These are phyloP conservation scores for Ornithoptera priamus DNA, from an alignment of 2,888 invertebrate species.

Conservation along the genomic window DNA sequence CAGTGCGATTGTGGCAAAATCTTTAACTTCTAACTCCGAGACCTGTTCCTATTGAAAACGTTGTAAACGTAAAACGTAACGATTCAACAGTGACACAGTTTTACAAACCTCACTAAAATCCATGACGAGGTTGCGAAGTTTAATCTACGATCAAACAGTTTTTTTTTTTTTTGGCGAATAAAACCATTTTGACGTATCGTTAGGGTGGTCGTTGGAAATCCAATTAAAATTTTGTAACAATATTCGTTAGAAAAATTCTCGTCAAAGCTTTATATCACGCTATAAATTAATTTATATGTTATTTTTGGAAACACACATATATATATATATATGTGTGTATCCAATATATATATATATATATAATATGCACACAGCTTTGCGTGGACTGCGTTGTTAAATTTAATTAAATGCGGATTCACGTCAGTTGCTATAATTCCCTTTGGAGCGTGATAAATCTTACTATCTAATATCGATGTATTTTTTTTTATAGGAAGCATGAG, in stretches of 20 bases:
- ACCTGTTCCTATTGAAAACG: not conserved
- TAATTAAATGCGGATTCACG: conserved; percentile 12
- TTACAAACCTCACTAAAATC: not conserved
- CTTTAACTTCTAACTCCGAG: not conserved
- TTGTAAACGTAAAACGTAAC: too few relatives aligned
- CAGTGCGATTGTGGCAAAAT: not conserved
- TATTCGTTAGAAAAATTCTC: not conserved
- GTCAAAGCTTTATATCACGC: not conserved
- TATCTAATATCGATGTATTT: not conserved
- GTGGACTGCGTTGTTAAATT: conserved; percentile 6
- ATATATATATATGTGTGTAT: too few relatives aligned
- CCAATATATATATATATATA: not conserved
- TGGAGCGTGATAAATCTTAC: not conserved
- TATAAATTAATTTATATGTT: not conserved
- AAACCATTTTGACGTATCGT: too few relatives aligned
- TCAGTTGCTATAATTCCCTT: conserved; percentile 14
- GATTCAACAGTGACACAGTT: not conserved
- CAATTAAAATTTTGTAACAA: conserved; percentile 1
- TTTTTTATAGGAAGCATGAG: too few relatives aligned
- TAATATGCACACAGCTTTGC: not conserved
- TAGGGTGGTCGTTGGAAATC: not conserved
- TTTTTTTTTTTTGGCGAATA: too few relatives aligned
- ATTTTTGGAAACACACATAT: too few relatives aligned
- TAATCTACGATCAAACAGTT: too few relatives aligned
- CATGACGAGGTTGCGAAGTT: not conserved